Percentiles rank a stretch among this genome's conserved stretches.
Evolutionary conservation across 2,888 invertebrate species (phyloP).

Genomic region (Drosophila nigritarsus): DNA sequence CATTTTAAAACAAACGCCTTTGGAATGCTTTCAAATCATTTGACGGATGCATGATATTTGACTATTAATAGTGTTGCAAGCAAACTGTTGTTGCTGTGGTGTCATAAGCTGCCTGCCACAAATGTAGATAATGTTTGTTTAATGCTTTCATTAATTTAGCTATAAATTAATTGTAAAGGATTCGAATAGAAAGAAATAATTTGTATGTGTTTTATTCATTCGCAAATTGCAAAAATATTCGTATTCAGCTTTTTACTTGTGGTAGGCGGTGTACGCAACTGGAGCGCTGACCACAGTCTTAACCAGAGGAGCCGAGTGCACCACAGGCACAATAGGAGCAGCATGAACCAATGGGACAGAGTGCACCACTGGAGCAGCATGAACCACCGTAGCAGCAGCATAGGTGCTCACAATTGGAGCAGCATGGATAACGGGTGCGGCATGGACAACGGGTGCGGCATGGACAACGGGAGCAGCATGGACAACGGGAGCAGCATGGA

Average conservation of each 20-base stretch:
- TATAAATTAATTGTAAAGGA: not conserved
- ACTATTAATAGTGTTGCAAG: conserved; percentile 7
- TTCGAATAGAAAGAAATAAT: not conserved
- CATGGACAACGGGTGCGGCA: conserved; percentile 29
- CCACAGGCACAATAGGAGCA: conserved; percentile 48
- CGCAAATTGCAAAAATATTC: conserved; percentile 4
- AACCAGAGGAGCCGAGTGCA: conserved; percentile 63
- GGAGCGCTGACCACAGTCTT: conserved; percentile 56
- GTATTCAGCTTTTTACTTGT: conserved; percentile 49
- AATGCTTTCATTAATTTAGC: not conserved
- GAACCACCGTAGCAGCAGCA: conserved; percentile 36
- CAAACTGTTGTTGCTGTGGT: not conserved
- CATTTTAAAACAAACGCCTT: conserved; percentile 5
- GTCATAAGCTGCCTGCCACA: not conserved
- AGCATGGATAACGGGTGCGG: conserved; percentile 44
- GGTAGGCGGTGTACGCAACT: conserved; percentile 65
- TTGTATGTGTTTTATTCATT: conserved; percentile 22
- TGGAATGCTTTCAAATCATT: conserved; percentile 4
- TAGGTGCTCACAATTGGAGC: conserved; percentile 46
- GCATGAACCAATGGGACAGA: conserved; percentile 53
- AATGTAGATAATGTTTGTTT: not conserved
- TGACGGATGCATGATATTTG: conserved; percentile 10
- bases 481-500: conserved; percentile 45
- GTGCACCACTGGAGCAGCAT: conserved; percentile 69
- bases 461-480: conserved; percentile 82